Evolutionary conservation across 2,797 vertebrate species (phyloP).

Genomic region (Pantherophis alleghaniensis): DNA sequence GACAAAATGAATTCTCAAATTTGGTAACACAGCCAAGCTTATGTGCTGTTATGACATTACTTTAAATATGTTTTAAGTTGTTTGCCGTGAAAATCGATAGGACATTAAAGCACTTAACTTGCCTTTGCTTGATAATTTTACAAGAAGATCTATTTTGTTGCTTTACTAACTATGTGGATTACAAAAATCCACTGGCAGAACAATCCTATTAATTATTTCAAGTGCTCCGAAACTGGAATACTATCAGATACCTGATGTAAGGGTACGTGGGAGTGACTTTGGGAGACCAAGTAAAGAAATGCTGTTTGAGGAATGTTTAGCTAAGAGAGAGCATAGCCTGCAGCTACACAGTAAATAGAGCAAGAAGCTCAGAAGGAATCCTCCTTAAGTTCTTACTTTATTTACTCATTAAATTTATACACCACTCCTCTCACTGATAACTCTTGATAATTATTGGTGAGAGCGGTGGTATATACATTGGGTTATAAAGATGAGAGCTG

Average conservation of each 20-base stretch:
- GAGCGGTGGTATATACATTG: not conserved
- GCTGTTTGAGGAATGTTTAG: not conserved
- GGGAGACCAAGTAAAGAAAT: not conserved
- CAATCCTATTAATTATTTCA: not conserved
- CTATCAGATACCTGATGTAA: not conserved
- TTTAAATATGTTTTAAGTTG: not conserved
- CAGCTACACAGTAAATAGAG: not conserved
- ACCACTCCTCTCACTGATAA: not conserved
- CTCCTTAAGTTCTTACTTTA: not conserved
- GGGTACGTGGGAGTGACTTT: not conserved
- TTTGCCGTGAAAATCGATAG: not conserved
- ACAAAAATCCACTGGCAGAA: constrained; percentile 5
- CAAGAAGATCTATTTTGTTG: not conserved
- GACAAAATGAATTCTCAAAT: not conserved
- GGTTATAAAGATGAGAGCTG: not conserved
- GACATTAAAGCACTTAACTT: not conserved
- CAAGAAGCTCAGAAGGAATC: not conserved
- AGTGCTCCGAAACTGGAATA: not conserved
- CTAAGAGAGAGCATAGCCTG: not conserved
- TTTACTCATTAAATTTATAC: not conserved
- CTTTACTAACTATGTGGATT: not conserved
- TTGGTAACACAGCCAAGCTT: not conserved
- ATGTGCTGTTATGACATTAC: not conserved
- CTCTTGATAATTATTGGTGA: not conserved
- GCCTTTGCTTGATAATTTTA: not conserved